These are phyloP conservation scores for Agapornis roseicollis DNA, from an alignment of 2,113 vertebrate genomes.

Conservation along the genomic window DNA sequence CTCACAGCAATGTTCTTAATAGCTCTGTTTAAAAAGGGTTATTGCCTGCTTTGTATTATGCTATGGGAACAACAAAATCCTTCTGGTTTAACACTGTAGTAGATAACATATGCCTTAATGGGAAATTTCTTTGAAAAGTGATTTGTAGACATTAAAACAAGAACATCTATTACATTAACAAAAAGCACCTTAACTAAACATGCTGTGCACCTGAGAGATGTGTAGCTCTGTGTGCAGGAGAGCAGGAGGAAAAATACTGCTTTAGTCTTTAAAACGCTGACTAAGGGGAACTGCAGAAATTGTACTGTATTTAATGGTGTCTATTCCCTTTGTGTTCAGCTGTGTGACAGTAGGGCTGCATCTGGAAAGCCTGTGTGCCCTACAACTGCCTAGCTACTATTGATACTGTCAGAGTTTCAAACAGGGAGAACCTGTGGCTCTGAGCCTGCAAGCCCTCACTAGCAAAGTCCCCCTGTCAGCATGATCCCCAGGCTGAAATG, in stretches of 20 bases:
- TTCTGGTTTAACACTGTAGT: background rate
- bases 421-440: background rate
- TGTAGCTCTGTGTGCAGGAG: background rate
- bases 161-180: background rate
- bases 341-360: background rate
- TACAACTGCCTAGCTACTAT: background rate
- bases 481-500: background rate
- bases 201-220: background rate
- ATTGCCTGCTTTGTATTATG: background rate
- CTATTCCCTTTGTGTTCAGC: background rate
- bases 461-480: background rate
- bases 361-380: background rate
- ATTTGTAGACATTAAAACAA: background rate
- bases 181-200: background rate
- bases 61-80: background rate
- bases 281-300: background rate
- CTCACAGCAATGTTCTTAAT: background rate
- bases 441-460: background rate
- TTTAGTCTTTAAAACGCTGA: background rate
- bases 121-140: background rate
- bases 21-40: background rate
- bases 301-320: background rate
- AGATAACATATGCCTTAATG: background rate
- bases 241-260: background rate
- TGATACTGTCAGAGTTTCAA: background rate